phyloP scores from a whole-genome alignment of 1,140 invertebrate genomes.

The Anoplophora glabripennis region DNA sequence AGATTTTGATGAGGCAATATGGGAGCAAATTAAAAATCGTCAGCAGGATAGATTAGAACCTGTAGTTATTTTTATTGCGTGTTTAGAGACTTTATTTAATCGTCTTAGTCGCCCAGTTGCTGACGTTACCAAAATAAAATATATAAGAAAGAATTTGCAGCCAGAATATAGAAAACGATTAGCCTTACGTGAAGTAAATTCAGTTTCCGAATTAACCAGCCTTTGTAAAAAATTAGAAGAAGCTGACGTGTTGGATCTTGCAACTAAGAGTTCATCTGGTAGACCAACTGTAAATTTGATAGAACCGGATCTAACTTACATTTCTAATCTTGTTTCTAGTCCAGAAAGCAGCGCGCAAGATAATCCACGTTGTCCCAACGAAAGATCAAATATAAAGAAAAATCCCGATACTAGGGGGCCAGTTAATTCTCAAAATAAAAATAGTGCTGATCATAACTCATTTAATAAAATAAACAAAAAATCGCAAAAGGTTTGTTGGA shows the following conservation, averaged over 20 bases:
- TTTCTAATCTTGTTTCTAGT: background rate
- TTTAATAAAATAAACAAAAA: background rate
- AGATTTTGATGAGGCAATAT: constrained; percentile 37
- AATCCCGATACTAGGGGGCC: too few relatives aligned
- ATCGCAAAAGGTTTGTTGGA: background rate
- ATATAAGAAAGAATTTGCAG: background rate
- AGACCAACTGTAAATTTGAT: background rate
- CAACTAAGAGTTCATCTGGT: background rate
- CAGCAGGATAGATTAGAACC: constrained; percentile 37
- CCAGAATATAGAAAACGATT: constrained; percentile 46
- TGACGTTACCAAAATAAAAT: constrained; percentile 55
- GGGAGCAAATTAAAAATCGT: constrained; percentile 35
- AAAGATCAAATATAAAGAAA: background rate
- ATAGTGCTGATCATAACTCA: background rate
- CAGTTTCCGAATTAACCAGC: constrained; percentile 83
- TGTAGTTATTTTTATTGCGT: constrained; percentile 37
- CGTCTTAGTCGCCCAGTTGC: constrained; percentile 9
- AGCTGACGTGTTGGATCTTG: background rate
- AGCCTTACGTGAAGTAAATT: constrained; percentile 87
- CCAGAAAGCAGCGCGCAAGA: background rate
- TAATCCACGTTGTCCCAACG: background rate
- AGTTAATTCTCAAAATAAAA: too few relatives aligned
- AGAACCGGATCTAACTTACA: background rate
- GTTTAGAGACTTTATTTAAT: constrained; percentile 36
- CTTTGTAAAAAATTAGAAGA: constrained; percentile 43